Percentiles rank a stretch among this genome's conserved stretches.
Evolutionary conservation across 2,888 invertebrate genomes (phyloP).

Genomic region (Lepidocyrtinus sp.): DNA sequence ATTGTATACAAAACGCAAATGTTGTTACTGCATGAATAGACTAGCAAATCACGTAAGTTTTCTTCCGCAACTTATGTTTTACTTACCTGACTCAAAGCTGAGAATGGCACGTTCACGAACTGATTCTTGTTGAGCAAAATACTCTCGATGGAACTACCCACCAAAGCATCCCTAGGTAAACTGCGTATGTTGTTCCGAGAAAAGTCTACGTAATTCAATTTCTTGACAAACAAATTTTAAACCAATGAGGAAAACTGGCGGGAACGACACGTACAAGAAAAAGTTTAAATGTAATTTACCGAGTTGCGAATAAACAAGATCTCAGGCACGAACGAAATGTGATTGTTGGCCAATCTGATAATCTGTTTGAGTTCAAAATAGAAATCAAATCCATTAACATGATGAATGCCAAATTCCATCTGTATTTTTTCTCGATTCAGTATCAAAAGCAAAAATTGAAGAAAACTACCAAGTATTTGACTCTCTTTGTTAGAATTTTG

Average conservation of each 20-base stretch:
- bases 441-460: no score
- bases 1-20: no score
- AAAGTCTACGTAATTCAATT: constrained; percentile 70
- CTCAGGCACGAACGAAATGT: constrained; percentile 70
- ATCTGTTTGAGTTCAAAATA: constrained; percentile 64
- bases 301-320: constrained; percentile 70
- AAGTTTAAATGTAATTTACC: neutral
- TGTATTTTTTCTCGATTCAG: no score
- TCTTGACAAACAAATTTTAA: constrained; percentile 14
- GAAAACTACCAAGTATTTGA: no score
- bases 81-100: constrained; percentile 68
- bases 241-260: constrained; percentile 1
- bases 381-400: no score
- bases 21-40: no score
- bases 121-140: constrained; percentile 70
- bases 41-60: no score
- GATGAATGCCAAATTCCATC: no score
- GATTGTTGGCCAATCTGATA: constrained; percentile 70
- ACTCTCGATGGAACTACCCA: constrained; percentile 70
- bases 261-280: no score
- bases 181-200: constrained; percentile 70
- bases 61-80: constrained; percentile 6
- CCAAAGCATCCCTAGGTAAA: constrained; percentile 70
- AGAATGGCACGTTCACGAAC: constrained; percentile 70
- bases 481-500: no score